phyloP scores from a whole-genome alignment of 1,140 invertebrate species.

The Oryctes rhinoceros region DNA sequence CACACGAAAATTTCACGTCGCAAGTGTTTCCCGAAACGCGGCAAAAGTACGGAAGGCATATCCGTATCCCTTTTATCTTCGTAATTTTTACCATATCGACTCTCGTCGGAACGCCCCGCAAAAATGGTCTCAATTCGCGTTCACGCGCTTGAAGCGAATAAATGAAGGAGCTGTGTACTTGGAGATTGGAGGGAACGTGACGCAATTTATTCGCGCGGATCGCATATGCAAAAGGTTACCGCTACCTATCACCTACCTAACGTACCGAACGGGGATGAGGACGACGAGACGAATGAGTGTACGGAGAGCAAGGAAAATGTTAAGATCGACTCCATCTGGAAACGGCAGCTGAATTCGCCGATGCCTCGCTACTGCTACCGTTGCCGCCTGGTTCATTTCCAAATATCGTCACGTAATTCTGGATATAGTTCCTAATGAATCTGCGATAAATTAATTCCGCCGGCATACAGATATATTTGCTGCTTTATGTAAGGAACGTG shows the following conservation, averaged over 20 bases:
- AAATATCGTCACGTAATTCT: conserved; percentile 1
- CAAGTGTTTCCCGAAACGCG: no score
- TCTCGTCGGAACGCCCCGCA: neutral
- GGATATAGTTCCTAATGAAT: conserved; percentile 3
- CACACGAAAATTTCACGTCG: no score
- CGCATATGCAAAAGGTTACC: neutral
- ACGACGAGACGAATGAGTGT: neutral
- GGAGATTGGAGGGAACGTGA: neutral
- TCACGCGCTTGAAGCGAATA: conserved; percentile 2
- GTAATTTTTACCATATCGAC: neutral
- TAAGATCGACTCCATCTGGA: neutral
- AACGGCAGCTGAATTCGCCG: no score
- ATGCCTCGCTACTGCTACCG: neutral
- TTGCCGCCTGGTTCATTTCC: neutral
- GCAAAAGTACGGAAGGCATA: neutral
- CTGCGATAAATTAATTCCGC: neutral
- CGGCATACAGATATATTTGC: neutral
- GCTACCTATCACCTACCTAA: neutral
- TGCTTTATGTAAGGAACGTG: no score
- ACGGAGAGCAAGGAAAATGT: neutral
- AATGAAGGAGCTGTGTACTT: neutral
- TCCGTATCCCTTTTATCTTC: neutral
- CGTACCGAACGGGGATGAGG: neutral
- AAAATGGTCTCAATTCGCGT: neutral
- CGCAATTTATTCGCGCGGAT: neutral